Conservation (phyloP, 1,140 invertebrate species). For the Drosophila obscura region DNA sequence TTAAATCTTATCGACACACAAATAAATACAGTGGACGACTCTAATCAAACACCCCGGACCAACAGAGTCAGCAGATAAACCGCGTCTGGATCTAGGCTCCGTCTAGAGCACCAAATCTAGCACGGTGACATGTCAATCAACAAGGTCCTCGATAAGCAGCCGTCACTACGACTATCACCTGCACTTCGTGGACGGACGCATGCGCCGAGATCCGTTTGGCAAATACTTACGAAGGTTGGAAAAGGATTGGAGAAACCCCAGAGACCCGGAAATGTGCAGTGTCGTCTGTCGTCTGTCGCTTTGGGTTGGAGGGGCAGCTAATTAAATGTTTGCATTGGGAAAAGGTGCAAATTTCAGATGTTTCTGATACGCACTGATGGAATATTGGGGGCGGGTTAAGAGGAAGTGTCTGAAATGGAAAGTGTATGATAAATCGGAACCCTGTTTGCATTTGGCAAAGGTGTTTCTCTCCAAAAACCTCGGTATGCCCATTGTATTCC, state of each 20-base stretch:
- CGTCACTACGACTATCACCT: constrained; percentile 59
- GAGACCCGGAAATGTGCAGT: constrained; percentile 31
- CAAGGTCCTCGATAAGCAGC: constrained; percentile 51
- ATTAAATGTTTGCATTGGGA: constrained; percentile 73
- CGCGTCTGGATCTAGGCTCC: constrained; percentile 7
- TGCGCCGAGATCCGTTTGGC: constrained; percentile 46
- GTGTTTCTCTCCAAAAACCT: constrained; percentile 48
- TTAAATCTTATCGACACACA: constrained; percentile 20
- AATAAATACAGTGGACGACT: constrained; percentile 1
- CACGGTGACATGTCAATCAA: constrained; percentile 47
- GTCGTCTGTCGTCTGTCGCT: not conserved
- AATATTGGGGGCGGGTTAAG: constrained; percentile 61
- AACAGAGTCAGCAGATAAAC: constrained; percentile 36
- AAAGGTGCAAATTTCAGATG: constrained; percentile 69
- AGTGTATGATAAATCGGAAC: constrained; percentile 44
- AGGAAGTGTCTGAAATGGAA: constrained; percentile 56
- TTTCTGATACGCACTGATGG: constrained; percentile 52
- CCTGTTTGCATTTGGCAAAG: constrained; percentile 56
- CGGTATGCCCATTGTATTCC: constrained; percentile 36
- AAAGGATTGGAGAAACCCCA: constrained; percentile 58
- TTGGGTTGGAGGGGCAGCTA: constrained; percentile 46
- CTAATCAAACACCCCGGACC: constrained; percentile 22
- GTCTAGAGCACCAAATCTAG: constrained; percentile 29
- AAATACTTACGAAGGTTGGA: constrained; percentile 29
- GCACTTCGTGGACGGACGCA: constrained; percentile 35